phyloP scores from a whole-genome alignment of 1,140 invertebrate genomes.

The Dreissena polymorpha region DNA sequence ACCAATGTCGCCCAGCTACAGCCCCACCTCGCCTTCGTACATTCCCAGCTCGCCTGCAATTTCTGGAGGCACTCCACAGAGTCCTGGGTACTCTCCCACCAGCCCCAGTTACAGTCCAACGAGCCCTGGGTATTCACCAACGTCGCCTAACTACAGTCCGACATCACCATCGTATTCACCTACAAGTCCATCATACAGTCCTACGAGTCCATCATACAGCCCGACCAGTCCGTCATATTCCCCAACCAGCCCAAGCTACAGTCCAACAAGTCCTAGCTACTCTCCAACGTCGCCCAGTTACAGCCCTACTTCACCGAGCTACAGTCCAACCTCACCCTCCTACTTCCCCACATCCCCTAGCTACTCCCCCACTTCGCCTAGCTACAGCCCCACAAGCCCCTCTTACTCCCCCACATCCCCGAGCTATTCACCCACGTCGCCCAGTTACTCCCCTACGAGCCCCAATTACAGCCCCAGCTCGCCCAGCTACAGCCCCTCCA shows the following conservation, averaged over 20 bases:
- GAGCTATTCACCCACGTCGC: conserved; percentile 87
- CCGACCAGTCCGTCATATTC: conserved; percentile 87
- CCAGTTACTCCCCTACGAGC: conserved; percentile 83
- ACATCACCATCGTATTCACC: conserved; percentile 90
- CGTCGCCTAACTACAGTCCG: conserved; percentile 86
- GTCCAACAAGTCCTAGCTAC: conserved; percentile 84
- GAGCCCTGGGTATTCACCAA: conserved; percentile 86
- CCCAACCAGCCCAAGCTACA: conserved; percentile 82
- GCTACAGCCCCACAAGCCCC: conserved; percentile 79
- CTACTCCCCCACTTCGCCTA: conserved; percentile 84
- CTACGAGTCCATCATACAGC: conserved; percentile 76
- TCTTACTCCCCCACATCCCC: conserved; percentile 82
- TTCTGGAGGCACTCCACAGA: conserved; percentile 81
- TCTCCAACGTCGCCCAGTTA: conserved; percentile 88
- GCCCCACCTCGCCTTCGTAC: conserved; percentile 85
- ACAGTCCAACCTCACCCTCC: too few species aligned
- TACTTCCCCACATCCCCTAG: conserved; percentile 85
- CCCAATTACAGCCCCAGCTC: too few species aligned
- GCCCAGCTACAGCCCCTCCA: too few species aligned
- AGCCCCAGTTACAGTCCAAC: conserved; percentile 87
- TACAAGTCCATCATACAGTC: conserved; percentile 86
- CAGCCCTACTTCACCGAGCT: too few species aligned
- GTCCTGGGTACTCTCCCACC: conserved; percentile 81
- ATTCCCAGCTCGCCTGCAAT: conserved; percentile 73
- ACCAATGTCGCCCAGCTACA: conserved; percentile 86